Evolutionary conservation across 1,140 invertebrate genomes (phyloP).

Genomic region (Drosophila sproati): DNA sequence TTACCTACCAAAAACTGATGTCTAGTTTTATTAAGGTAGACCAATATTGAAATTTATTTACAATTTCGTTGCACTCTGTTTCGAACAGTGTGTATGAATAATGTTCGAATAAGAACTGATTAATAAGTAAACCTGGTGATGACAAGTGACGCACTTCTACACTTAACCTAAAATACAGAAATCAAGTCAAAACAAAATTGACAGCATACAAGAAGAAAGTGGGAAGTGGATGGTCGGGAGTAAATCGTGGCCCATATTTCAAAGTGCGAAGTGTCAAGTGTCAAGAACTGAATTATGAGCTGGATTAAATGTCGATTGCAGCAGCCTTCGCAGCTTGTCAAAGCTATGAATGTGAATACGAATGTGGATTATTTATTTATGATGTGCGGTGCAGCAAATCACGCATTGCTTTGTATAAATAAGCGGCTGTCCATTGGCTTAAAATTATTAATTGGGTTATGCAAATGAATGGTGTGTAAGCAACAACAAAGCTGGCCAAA

Average conservation of each 20-base stretch:
- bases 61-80: too few species aligned
- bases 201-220: not conserved
- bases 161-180: not conserved
- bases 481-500: constrained; percentile 17
- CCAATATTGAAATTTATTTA: too few species aligned
- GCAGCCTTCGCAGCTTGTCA: constrained; percentile 16
- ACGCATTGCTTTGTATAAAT: constrained; percentile 51
- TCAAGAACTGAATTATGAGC: constrained; percentile 41
- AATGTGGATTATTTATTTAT: constrained; percentile 63
- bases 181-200: not conserved
- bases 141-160: constrained; percentile 22
- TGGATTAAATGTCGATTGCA: constrained; percentile 56
- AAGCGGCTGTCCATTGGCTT: constrained; percentile 56
- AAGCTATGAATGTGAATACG: constrained; percentile 51
- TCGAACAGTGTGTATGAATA: not conserved
- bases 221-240: not conserved
- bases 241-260: constrained; percentile 1
- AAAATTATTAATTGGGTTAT: constrained; percentile 60
- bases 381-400: constrained; percentile 29
- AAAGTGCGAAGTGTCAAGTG: constrained; percentile 21
- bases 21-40: too few species aligned
- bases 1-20: too few species aligned
- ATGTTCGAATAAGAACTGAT: not conserved
- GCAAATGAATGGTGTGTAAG: constrained; percentile 26
- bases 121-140: constrained; percentile 32